phyloP scores from a whole-genome alignment of 2,113 vertebrate genomes.

The Cyphomyrus plagiostoma region DNA sequence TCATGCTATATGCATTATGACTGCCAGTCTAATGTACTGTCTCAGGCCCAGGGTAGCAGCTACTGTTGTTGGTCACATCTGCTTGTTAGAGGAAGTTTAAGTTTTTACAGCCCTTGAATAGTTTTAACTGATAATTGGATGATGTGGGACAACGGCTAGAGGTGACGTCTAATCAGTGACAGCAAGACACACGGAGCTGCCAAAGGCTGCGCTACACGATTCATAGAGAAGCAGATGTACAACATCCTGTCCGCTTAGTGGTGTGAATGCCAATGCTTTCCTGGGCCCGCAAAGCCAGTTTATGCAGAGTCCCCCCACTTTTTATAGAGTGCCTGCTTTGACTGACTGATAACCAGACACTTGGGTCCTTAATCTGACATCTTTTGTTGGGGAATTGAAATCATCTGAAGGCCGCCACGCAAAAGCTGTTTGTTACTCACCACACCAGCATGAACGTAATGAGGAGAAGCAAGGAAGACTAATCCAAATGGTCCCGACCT shows the following conservation, averaged over 20 bases:
- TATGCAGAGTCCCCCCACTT: not conserved
- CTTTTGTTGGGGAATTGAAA: not conserved
- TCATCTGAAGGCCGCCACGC: not conserved
- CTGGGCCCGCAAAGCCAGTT: not conserved
- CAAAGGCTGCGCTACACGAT: constrained; percentile 10
- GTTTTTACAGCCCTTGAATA: not conserved
- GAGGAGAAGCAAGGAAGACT: not conserved
- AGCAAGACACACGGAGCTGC: constrained; percentile 12
- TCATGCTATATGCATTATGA: too few relatives aligned
- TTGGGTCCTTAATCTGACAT: not conserved
- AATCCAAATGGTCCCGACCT: not conserved
- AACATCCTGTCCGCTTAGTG: constrained; percentile 16
- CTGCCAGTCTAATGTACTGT: not conserved
- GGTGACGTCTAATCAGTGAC: constrained; percentile 30
- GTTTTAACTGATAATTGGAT: constrained; percentile 19
- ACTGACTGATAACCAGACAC: not conserved
- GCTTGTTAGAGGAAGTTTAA: not conserved
- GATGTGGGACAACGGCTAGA: constrained; percentile 20
- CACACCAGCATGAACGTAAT: not conserved
- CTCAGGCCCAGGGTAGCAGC: too few relatives aligned
- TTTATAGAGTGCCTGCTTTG: not conserved
- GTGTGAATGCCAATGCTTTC: constrained; percentile 7
- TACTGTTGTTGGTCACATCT: not conserved
- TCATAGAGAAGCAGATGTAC: constrained; percentile 20
- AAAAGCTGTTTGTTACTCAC: not conserved